A percentile compares a stretch with the other conserved stretches of the same genome.
Conservation (phyloP, 2,888 invertebrate genomes). For the Acrobasis repandana region DNA sequence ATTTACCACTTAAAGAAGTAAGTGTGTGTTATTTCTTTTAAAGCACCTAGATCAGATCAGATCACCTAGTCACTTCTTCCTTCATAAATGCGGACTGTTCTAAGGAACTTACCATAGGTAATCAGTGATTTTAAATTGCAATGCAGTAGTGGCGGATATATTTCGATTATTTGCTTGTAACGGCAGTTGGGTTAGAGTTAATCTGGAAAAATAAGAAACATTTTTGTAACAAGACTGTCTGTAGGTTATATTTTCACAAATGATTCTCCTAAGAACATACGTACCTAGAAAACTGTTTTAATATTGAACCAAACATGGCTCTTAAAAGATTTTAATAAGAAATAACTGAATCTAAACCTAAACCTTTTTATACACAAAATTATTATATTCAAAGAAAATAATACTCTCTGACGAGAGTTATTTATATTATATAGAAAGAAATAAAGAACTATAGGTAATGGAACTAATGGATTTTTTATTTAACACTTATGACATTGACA, state of each 20-base stretch:
- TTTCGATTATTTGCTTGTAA: slow-evolving; percentile 47
- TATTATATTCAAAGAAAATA: too few relatives aligned
- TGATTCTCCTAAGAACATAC: neutral
- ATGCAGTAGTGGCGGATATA: slow-evolving; percentile 51
- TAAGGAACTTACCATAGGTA: slow-evolving; percentile 61
- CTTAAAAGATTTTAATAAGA: neutral
- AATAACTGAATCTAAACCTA: neutral
- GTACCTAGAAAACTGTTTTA: slow-evolving; percentile 68
- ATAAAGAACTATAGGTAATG: too few relatives aligned
- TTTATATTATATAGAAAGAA: too few relatives aligned
- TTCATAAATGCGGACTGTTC: slow-evolving; percentile 16
- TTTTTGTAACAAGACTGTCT: neutral
- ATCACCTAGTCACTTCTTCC: too few relatives aligned
- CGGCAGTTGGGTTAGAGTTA: slow-evolving; percentile 51
- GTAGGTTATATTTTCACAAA: slow-evolving; percentile 5
- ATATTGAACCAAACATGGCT: slow-evolving; percentile 56
- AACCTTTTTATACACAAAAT: neutral
- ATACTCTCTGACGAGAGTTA: too few relatives aligned
- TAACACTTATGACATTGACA: too few relatives aligned
- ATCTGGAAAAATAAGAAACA: slow-evolving; percentile 45
- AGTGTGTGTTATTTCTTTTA: too few relatives aligned
- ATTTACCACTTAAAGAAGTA: too few relatives aligned
- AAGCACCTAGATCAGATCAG: too few relatives aligned
- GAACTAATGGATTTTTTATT: too few relatives aligned
- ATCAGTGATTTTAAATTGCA: slow-evolving; percentile 71